Evolutionary conservation across 2,797 vertebrate genomes (phyloP).

Genomic region (Sebastes itinus): DNA sequence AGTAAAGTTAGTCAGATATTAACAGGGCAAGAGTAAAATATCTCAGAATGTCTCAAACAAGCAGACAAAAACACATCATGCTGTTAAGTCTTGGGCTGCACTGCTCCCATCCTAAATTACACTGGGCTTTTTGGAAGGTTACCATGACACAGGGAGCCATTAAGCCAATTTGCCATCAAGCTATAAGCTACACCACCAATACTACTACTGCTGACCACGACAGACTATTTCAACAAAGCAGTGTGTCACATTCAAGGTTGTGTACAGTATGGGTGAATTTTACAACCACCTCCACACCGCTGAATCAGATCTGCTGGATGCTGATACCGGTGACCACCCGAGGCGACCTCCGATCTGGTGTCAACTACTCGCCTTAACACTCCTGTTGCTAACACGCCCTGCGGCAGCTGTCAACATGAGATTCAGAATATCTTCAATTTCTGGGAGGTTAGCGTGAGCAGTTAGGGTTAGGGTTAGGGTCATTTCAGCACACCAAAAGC

Average conservation of each 20-base stretch:
- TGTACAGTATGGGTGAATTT: background rate
- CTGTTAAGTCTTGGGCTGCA: background rate
- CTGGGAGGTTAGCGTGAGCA: background rate
- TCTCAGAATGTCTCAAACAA: background rate
- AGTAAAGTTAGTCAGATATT: background rate
- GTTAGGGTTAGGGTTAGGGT: too few species aligned
- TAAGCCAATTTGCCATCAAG: slow-evolving; percentile 3
- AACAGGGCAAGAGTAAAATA: background rate
- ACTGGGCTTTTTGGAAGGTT: slow-evolving; percentile 1
- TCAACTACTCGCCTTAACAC: background rate
- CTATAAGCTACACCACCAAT: background rate
- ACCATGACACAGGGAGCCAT: slow-evolving; percentile 14
- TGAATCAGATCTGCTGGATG: background rate
- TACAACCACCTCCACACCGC: background rate
- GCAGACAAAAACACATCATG: background rate
- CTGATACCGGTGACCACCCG: background rate
- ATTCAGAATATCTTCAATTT: background rate
- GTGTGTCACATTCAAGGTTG: background rate
- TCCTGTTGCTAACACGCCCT: background rate
- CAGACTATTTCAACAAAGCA: background rate
- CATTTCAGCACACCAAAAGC: background rate
- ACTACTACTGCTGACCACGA: background rate
- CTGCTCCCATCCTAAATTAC: background rate
- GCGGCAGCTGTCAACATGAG: slow-evolving; percentile 1
- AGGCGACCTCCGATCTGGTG: background rate